These are phyloP conservation scores for Selene dorsalis DNA, from an alignment of 2,797 vertebrate species.

Conservation along the genomic window DNA sequence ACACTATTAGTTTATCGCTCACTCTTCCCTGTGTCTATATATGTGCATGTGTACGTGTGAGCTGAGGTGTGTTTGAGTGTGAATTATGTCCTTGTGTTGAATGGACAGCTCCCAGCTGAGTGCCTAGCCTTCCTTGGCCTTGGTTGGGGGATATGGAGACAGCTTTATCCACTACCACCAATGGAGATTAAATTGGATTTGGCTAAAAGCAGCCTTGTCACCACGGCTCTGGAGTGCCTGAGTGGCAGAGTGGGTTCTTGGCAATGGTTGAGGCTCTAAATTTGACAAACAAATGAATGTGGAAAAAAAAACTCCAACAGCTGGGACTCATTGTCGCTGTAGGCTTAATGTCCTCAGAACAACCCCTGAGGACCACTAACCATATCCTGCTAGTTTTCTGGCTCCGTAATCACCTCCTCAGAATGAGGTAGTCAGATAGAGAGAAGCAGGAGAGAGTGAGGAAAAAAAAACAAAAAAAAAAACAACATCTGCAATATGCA, in stretches of 20 bases:
- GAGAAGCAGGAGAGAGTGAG: not conserved
- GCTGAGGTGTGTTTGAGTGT: conserved; percentile 28
- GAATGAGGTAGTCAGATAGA: conserved; percentile 19
- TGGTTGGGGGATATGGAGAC: conserved; percentile 62
- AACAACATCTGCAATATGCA: conserved; percentile 38
- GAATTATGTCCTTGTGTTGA: conserved; percentile 50
- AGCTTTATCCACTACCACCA: conserved; percentile 74
- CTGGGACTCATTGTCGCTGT: conserved; percentile 71
- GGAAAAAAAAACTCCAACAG: conserved; percentile 58
- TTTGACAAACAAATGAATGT: conserved; percentile 78
- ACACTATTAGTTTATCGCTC: conserved; percentile 30
- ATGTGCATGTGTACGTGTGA: conserved; percentile 11
- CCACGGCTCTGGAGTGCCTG: conserved; percentile 63
- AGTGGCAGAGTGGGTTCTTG: conserved; percentile 72
- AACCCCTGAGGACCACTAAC: conserved; percentile 69
- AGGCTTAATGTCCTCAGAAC: conserved; percentile 72
- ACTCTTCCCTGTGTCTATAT: conserved; percentile 5
- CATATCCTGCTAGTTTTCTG: conserved; percentile 66
- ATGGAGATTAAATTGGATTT: conserved; percentile 82
- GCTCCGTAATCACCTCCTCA: conserved; percentile 54
- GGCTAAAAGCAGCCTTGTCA: conserved; percentile 76
- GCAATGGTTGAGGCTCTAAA: conserved; percentile 65
- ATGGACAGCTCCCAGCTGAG: conserved; percentile 56
- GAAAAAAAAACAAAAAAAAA: conserved; percentile 4
- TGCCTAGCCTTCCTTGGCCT: conserved; percentile 56